Conservation (phyloP, 2,888 invertebrate species). For the Hipparchia sbordonii region DNA sequence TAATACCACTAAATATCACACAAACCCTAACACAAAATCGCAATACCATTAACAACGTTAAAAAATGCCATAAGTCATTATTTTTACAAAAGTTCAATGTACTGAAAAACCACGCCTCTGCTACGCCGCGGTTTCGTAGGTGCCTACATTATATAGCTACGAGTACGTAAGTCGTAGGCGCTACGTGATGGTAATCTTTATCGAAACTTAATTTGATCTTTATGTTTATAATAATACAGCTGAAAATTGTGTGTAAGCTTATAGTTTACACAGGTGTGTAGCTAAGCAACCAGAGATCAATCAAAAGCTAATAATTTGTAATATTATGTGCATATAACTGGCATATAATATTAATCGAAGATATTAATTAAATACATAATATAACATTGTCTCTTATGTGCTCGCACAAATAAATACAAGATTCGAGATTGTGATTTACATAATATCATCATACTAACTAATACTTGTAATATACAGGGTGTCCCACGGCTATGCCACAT, state of each 20-base stretch:
- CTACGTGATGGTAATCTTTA: slow-evolving; percentile 15
- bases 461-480: too few relatives aligned
- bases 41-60: background rate
- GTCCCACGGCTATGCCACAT: too few relatives aligned
- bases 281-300: slow-evolving; percentile 32
- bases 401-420: too few relatives aligned
- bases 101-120: slow-evolving; percentile 26
- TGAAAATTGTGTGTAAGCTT: slow-evolving; percentile 20
- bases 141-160: slow-evolving; percentile 17
- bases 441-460: too few relatives aligned
- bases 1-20: too few relatives aligned
- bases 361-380: too few relatives aligned
- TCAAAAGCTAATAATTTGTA: background rate
- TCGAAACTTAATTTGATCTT: slow-evolving; percentile 22
- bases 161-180: background rate
- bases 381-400: too few relatives aligned
- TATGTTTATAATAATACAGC: background rate
- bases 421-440: too few relatives aligned
- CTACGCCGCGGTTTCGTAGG: slow-evolving; percentile 18
- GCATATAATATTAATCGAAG: too few relatives aligned
- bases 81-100: slow-evolving; percentile 6
- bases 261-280: slow-evolving; percentile 30
- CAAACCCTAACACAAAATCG: too few relatives aligned
- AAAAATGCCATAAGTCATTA: background rate
- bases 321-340: too few relatives aligned